Evolutionary conservation across 35 echinoderm and acorn worm genomes (phyloP).

Genomic region (Apostichopus parvimensis): DNA sequence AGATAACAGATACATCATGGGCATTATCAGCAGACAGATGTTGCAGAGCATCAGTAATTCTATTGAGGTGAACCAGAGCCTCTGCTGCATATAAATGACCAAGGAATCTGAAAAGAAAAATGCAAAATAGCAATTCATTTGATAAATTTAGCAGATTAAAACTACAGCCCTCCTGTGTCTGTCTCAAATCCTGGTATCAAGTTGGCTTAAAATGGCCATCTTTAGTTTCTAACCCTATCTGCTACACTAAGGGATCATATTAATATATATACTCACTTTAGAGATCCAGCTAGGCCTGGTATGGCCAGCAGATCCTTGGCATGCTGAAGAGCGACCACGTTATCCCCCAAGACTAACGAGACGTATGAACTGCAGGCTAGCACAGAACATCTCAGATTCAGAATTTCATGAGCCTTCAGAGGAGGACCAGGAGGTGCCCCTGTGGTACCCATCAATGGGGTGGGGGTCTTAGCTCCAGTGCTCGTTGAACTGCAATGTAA

Average conservation of each 20-base stretch:
- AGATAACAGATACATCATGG: constrained; percentile 79
- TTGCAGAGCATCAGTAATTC: constrained; percentile 81
- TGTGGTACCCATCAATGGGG: not conserved
- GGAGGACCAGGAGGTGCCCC: constrained; percentile 73
- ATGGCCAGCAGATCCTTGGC: constrained; percentile 70
- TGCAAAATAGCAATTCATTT: too few species aligned
- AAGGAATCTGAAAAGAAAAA: constrained; percentile 70
- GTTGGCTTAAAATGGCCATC: too few species aligned
- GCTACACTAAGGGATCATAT: too few species aligned
- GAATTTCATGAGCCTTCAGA: constrained; percentile 75
- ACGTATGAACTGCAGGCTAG: constrained; percentile 87
- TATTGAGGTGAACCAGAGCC: constrained; percentile 78
- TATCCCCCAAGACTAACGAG: constrained; percentile 75
- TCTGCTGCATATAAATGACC: constrained; percentile 92
- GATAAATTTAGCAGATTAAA: too few species aligned
- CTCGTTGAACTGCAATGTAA: not conserved
- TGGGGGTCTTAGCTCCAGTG: constrained; percentile 26
- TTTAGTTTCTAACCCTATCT: not conserved
- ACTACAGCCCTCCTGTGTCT: too few species aligned
- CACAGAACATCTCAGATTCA: constrained; percentile 84
- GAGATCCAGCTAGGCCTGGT: constrained; percentile 78
- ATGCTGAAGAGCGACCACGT: constrained; percentile 71
- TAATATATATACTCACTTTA: constrained; percentile 58
- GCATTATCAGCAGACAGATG: constrained; percentile 75
- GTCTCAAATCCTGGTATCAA: too few species aligned